Conservation (phyloP, 2,113 vertebrate genomes). For the Xenopus borealis region DNA sequence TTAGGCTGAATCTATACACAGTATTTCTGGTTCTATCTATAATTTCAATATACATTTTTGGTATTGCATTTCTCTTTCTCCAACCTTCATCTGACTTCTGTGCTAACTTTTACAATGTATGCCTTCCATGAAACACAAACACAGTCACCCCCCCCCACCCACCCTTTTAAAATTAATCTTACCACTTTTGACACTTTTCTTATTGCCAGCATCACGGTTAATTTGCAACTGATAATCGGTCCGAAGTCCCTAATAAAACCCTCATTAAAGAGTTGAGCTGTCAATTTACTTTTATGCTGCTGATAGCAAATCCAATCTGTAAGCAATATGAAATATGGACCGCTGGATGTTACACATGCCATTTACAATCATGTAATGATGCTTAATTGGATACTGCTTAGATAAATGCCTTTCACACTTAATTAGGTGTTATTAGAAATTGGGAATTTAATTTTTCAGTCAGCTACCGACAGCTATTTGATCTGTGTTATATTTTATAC, state of each 20-base stretch:
- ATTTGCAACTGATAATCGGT: slow-evolving; percentile 87
- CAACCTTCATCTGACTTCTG: no score
- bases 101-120: no score
- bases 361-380: slow-evolving; percentile 75
- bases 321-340: slow-evolving; percentile 61
- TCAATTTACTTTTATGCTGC: slow-evolving; percentile 74
- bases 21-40: no score
- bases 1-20: no score
- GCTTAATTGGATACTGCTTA: slow-evolving; percentile 68
- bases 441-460: slow-evolving; percentile 34
- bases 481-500: no score
- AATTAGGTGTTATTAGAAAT: slow-evolving; percentile 68
- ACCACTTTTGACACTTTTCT: slow-evolving; percentile 52
- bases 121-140: no score
- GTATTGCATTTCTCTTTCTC: no score
- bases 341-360: slow-evolving; percentile 70
- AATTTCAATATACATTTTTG: no score
- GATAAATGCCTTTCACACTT: slow-evolving; percentile 82
- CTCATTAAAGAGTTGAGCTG: slow-evolving; percentile 82
- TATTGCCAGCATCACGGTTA: slow-evolving; percentile 83
- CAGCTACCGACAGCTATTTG: no score
- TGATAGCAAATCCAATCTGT: slow-evolving; percentile 66
- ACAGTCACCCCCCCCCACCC: no score
- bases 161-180: no score
- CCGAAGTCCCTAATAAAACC: slow-evolving; percentile 83